Conservation (phyloP, 2,797 vertebrate species). For the Anguilla anguilla region DNA sequence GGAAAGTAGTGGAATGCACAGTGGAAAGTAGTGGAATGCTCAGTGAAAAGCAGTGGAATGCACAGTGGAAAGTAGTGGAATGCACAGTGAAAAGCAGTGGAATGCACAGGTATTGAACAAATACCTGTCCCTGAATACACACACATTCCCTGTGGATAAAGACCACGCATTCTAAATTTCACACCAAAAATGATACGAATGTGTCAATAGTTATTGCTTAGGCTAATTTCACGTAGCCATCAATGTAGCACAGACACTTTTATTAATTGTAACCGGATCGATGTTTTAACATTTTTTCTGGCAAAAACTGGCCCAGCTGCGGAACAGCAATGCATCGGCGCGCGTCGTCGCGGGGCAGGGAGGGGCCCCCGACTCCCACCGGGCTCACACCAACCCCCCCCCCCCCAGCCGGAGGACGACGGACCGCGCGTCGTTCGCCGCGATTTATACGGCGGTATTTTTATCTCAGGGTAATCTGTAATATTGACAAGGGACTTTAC, state of each 20-base stretch:
- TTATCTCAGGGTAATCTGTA: slow-evolving; percentile 57
- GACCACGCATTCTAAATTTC: not conserved
- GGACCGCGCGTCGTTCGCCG: slow-evolving; percentile 42
- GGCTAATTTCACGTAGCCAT: not conserved
- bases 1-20: not conserved
- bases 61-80: not conserved
- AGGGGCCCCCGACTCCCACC: not conserved
- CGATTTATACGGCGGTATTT: slow-evolving; percentile 58
- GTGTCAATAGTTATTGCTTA: not conserved
- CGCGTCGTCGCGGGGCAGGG: not conserved
- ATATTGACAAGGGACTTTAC: slow-evolving; percentile 57
- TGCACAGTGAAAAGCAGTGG: not conserved
- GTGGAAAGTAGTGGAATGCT: not conserved
- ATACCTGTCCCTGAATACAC: not conserved
- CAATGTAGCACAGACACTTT: not conserved
- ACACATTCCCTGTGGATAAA: not conserved
- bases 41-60: not conserved
- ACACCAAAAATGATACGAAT: not conserved
- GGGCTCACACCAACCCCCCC: not conserved
- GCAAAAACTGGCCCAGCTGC: not conserved
- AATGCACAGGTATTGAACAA: not conserved
- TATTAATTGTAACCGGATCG: not conserved
- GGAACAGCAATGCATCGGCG: not conserved
- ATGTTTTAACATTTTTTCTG: not conserved
- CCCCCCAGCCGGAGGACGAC: slow-evolving; percentile 41